These are phyloP conservation scores for Corythaixoides concolor DNA, from an alignment of 2,113 vertebrate genomes.

Conservation along the genomic window DNA sequence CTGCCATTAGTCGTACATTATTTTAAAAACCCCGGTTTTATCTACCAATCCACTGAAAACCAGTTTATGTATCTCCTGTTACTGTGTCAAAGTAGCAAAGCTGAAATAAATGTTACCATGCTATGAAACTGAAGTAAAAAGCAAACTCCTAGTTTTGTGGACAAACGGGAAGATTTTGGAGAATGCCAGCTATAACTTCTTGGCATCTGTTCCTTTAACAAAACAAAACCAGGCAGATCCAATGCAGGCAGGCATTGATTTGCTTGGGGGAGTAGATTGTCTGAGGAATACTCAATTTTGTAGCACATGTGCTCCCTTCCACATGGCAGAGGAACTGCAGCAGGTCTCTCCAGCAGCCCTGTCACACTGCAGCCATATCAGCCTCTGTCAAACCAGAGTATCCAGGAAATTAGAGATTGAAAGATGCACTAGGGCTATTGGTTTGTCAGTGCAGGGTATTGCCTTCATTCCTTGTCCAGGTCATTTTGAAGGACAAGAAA, in stretches of 20 bases:
- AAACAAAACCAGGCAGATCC: background rate
- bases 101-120: background rate
- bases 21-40: background rate
- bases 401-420: background rate
- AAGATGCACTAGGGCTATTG: background rate
- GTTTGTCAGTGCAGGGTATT: background rate
- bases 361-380: background rate
- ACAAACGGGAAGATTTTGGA: background rate
- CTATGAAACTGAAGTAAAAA: background rate
- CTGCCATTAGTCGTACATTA: background rate
- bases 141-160: background rate
- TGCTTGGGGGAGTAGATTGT: background rate
- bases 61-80: background rate
- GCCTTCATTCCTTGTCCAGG: background rate
- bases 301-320: background rate
- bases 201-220: background rate
- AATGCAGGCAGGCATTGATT: background rate
- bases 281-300: background rate
- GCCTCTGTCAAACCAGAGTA: background rate
- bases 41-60: background rate
- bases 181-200: background rate
- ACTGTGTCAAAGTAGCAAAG: background rate
- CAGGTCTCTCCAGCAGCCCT: background rate
- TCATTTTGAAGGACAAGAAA: background rate
- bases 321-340: background rate